Evolutionary conservation across 2,888 invertebrate species (phyloP).

Genomic region (Yponomeuta plumbellus): DNA sequence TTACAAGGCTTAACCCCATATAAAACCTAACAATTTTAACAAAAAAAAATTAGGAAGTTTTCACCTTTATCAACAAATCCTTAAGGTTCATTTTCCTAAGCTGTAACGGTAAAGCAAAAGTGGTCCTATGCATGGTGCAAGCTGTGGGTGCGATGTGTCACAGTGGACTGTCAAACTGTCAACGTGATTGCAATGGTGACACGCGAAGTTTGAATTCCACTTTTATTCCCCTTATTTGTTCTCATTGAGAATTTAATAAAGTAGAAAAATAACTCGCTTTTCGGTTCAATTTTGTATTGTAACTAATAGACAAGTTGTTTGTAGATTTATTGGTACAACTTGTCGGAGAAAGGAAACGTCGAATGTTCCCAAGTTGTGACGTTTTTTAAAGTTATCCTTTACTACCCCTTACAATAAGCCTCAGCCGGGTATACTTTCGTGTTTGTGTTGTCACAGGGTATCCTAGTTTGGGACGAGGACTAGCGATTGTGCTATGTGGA

Average conservation of each 20-base stretch:
- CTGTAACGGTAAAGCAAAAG: not conserved
- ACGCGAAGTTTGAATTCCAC: conserved; percentile 61
- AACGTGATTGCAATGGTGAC: conserved; percentile 45
- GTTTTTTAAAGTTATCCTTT: too few relatives aligned
- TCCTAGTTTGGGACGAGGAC: too few relatives aligned
- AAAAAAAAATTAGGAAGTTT: conserved; percentile 29
- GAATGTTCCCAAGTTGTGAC: too few relatives aligned
- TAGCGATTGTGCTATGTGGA: too few relatives aligned
- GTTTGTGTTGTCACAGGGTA: too few relatives aligned
- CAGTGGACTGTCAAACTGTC: conserved; percentile 46
- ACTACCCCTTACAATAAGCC: too few relatives aligned
- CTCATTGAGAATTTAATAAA: not conserved
- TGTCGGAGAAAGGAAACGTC: too few relatives aligned
- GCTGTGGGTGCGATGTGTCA: conserved; percentile 46
- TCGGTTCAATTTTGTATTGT: not conserved
- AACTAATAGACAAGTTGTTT: too few relatives aligned
- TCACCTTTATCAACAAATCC: not conserved
- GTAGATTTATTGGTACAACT: too few relatives aligned
- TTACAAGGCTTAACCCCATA: conserved; percentile 10
- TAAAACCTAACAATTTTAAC: not conserved
- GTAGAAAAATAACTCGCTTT: not conserved
- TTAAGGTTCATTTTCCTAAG: not conserved
- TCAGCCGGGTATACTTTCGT: too few relatives aligned
- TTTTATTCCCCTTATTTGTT: conserved; percentile 24
- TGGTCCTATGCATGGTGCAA: conserved; percentile 31